These are phyloP conservation scores for Camponotus floridanus DNA, from an alignment of 1,140 invertebrate species.

Conservation along the genomic window DNA sequence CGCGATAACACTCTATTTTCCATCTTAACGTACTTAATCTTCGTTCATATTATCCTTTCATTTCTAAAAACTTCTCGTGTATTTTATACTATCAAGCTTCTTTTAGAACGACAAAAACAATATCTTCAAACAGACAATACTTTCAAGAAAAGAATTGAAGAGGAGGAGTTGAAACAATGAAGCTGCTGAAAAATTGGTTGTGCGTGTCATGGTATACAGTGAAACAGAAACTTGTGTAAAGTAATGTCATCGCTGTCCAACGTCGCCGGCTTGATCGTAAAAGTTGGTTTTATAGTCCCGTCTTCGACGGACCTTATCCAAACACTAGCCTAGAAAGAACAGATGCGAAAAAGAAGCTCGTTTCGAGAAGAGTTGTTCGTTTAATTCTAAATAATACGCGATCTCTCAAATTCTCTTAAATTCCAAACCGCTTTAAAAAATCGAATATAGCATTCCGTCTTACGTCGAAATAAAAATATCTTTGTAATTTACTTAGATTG, in stretches of 20 bases:
- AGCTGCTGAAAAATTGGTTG: constrained; percentile 55
- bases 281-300: constrained; percentile 47
- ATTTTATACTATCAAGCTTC: no score
- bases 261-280: constrained; percentile 55
- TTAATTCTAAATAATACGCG: not conserved
- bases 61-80: not conserved
- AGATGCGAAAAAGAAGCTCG: constrained; percentile 4
- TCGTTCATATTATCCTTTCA: constrained; percentile 3
- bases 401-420: constrained; percentile 26
- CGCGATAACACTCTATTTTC: constrained; percentile 20
- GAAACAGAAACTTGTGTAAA: constrained; percentile 62
- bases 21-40: constrained; percentile 1
- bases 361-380: constrained; percentile 4
- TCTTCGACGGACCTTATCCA: constrained; percentile 3
- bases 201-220: constrained; percentile 30
- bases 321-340: constrained; percentile 24
- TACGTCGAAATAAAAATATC: not conserved
- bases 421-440: constrained; percentile 3
- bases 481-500: not conserved
- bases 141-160: constrained; percentile 23
- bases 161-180: constrained; percentile 36
- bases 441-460: not conserved
- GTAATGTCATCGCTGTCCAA: constrained; percentile 58
- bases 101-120: not conserved
- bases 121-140: not conserved